phyloP scores from a whole-genome alignment of 1,140 invertebrate genomes.

The Zaprionus ghesquierei region DNA sequence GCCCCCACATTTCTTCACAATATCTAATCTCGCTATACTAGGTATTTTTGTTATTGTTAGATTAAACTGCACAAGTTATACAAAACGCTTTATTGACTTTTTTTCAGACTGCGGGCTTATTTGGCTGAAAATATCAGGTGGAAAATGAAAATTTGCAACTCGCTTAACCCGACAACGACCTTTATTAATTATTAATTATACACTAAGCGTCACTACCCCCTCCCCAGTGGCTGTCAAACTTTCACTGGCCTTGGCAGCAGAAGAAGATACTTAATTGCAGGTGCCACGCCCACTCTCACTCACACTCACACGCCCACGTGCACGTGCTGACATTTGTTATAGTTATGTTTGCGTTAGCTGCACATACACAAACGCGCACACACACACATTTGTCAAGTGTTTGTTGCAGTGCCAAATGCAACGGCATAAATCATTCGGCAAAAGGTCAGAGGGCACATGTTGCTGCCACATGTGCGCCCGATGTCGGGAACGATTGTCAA shows the following conservation, averaged over 20 bases:
- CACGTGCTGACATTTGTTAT: constrained; percentile 46
- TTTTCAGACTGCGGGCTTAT: constrained; percentile 36
- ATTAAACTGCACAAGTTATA: background rate
- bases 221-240: constrained; percentile 38
- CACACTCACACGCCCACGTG: background rate
- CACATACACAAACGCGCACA: no score
- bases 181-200: constrained; percentile 40
- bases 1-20: background rate
- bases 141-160: constrained; percentile 17
- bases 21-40: background rate
- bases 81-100: background rate
- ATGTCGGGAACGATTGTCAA: constrained; percentile 64
- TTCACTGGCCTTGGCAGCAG: constrained; percentile 44
- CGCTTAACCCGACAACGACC: constrained; percentile 20
- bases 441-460: constrained; percentile 64
- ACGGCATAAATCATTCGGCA: constrained; percentile 59
- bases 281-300: constrained; percentile 24
- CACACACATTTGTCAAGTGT: constrained; percentile 56
- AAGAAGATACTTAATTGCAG: constrained; percentile 17
- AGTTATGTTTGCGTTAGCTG: constrained; percentile 29
- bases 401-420: constrained; percentile 30
- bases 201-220: background rate
- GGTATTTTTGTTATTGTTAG: background rate
- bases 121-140: background rate
- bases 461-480: constrained; percentile 42